These are phyloP conservation scores for Mythimna lalbum DNA, from an alignment of 2,888 invertebrate genomes.

Conservation along the genomic window DNA sequence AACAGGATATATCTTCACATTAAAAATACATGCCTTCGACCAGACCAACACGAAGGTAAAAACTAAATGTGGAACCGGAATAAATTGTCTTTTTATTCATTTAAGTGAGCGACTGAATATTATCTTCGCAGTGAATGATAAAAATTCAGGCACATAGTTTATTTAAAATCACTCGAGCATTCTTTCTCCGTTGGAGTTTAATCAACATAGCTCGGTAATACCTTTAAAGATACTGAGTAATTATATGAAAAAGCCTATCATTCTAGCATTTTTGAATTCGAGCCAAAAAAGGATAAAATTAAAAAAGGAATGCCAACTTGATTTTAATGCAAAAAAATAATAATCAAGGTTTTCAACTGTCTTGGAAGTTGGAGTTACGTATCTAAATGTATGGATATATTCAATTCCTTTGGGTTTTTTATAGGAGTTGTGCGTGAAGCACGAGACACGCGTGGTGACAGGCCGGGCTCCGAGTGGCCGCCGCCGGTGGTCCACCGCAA, in stretches of 20 bases:
- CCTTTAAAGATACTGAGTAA: conserved; percentile 31
- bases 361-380: background rate
- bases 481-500: conserved; percentile 86
- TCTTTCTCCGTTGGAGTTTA: conserved; percentile 45
- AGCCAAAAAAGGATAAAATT: background rate
- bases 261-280: conserved; percentile 20
- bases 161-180: conserved; percentile 38
- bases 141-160: conserved; percentile 38
- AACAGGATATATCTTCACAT: conserved; percentile 55
- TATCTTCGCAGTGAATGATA: conserved; percentile 39
- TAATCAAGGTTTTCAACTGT: conserved; percentile 11
- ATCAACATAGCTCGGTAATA: conserved; percentile 58
- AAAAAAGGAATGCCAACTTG: background rate
- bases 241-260: conserved; percentile 30
- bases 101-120: conserved; percentile 38
- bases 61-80: conserved; percentile 47
- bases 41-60: conserved; percentile 37
- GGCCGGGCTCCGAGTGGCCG: conserved; percentile 52
- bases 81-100: conserved; percentile 46
- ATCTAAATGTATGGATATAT: conserved; percentile 13
- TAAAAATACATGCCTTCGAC: conserved; percentile 46
- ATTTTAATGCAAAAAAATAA: conserved; percentile 19
- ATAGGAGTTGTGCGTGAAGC: conserved; percentile 32
- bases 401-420: conserved; percentile 36
- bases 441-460: conserved; percentile 61